Evolutionary conservation across 2,797 vertebrate genomes (phyloP).

Genomic region (Micropoecilia bifurca): DNA sequence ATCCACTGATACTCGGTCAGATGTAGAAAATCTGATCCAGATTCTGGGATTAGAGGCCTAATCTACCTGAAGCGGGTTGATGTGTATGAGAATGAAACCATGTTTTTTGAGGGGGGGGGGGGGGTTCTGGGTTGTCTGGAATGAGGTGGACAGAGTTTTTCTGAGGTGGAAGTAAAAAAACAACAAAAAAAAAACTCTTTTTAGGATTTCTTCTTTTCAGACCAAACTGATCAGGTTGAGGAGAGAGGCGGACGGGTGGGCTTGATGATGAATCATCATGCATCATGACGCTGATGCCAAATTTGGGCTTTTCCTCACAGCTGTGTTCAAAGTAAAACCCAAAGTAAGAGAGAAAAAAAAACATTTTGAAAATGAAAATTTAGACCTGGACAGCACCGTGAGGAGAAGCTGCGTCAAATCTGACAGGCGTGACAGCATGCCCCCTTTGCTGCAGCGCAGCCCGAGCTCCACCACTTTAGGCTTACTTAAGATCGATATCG

Average conservation of each 20-base stretch:
- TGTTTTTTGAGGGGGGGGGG: slow-evolving; percentile 3
- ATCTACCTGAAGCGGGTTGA: slow-evolving; percentile 49
- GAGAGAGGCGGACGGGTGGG: slow-evolving; percentile 53
- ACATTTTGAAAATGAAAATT: background rate
- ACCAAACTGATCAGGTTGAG: slow-evolving; percentile 54
- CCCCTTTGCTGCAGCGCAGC: slow-evolving; percentile 63
- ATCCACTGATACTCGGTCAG: slow-evolving; percentile 57
- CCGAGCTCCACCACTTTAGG: slow-evolving; percentile 68
- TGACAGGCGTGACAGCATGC: slow-evolving; percentile 73
- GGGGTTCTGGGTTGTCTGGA: slow-evolving; percentile 21
- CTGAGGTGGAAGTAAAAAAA: slow-evolving; percentile 20
- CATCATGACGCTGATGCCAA: slow-evolving; percentile 70
- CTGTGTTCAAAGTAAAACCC: slow-evolving; percentile 19
- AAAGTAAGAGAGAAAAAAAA: background rate
- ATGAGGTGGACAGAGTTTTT: slow-evolving; percentile 53
- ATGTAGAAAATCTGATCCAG: slow-evolving; percentile 50
- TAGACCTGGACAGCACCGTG: slow-evolving; percentile 44
- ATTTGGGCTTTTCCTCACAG: slow-evolving; percentile 74
- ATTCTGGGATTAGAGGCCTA: slow-evolving; percentile 53
- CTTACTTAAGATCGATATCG: slow-evolving; percentile 86
- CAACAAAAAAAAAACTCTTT: slow-evolving; percentile 16
- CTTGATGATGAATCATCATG: slow-evolving; percentile 68
- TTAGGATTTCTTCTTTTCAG: slow-evolving; percentile 48
- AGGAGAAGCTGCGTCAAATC: slow-evolving; percentile 68
- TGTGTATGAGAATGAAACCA: slow-evolving; percentile 62